Evolutionary conservation across 2,888 invertebrate species (phyloP).

Genomic region (Trachelus stipa): DNA sequence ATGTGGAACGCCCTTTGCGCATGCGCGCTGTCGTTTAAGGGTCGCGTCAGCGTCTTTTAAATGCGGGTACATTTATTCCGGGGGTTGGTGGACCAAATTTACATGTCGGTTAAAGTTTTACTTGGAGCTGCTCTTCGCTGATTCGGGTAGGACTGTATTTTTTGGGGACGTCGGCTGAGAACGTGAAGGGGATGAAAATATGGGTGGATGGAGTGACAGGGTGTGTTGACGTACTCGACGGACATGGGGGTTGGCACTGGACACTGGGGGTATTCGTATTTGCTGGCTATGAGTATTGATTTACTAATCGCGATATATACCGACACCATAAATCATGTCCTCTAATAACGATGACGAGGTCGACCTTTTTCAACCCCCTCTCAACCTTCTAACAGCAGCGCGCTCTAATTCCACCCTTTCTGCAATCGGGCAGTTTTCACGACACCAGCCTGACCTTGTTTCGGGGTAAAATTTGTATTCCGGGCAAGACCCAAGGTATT

Average conservation of each 20-base stretch:
- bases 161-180: background rate
- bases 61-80: no score
- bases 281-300: background rate
- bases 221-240: background rate
- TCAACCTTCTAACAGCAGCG: background rate
- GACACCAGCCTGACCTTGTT: background rate
- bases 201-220: background rate
- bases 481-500: background rate
- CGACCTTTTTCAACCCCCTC: conserved; percentile 12
- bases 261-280: background rate
- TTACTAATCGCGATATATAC: background rate
- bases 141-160: no score
- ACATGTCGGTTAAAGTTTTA: no score
- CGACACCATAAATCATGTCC: background rate
- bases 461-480: background rate
- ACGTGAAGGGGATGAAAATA: background rate
- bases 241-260: background rate
- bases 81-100: no score
- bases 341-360: background rate
- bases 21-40: no score
- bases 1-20: no score
- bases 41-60: no score
- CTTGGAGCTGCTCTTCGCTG: no score
- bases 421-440: background rate
- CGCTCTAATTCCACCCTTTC: conserved; percentile 9